Percentiles rank a stretch among this genome's conserved stretches.
Evolutionary conservation across 2,113 vertebrate species (phyloP).

Genomic region (Ctenomys sociabilis): DNA sequence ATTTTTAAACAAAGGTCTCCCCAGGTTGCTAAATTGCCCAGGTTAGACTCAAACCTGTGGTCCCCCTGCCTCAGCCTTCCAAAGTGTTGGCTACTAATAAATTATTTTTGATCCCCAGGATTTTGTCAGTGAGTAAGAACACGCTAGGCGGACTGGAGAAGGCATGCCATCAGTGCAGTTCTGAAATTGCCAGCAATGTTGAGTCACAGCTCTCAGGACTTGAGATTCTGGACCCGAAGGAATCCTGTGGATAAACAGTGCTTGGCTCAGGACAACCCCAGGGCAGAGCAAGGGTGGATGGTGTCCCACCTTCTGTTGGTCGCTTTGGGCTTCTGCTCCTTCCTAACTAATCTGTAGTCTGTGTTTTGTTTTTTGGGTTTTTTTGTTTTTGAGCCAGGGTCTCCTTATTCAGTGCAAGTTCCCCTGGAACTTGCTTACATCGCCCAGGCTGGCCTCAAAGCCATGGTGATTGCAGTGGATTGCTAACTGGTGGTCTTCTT

Average conservation of each 20-base stretch:
- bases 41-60: neutral
- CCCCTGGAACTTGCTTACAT: neutral
- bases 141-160: constrained; percentile 85
- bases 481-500: too few relatives aligned
- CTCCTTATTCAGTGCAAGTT: neutral
- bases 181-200: constrained; percentile 86
- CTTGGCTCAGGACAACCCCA: neutral
- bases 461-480: neutral
- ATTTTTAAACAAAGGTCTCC: neutral
- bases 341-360: neutral
- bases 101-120: constrained; percentile 48
- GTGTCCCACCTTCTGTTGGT: neutral
- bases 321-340: neutral
- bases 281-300: too few relatives aligned
- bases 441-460: neutral
- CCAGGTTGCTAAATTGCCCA: neutral
- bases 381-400: neutral
- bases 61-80: neutral
- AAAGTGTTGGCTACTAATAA: neutral
- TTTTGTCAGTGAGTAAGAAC: neutral
- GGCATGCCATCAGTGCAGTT: constrained; percentile 84
- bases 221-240: neutral
- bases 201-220: constrained; percentile 65
- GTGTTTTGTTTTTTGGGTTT: neutral
- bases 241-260: too few relatives aligned